These are phyloP conservation scores for Prunella himalayana DNA, from an alignment of 2,113 vertebrate genomes.

Conservation along the genomic window DNA sequence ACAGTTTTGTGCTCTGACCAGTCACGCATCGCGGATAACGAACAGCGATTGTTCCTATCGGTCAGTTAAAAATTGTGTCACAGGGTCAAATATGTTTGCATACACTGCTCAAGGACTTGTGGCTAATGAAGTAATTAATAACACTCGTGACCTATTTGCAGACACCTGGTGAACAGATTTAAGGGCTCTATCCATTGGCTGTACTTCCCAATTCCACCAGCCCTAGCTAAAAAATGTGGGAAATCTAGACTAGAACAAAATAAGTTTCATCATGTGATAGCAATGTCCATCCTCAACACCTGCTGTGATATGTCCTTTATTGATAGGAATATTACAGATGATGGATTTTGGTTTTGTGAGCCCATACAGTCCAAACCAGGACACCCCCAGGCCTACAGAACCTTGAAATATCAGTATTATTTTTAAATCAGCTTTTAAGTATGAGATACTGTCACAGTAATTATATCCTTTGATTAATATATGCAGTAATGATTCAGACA, in stretches of 20 bases:
- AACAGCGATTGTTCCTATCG: neutral
- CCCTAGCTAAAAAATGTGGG: neutral
- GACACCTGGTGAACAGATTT: neutral
- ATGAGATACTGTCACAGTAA: neutral
- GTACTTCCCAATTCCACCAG: neutral
- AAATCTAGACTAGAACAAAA: neutral
- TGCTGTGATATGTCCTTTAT: neutral
- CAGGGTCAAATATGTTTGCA: slow-evolving; percentile 46
- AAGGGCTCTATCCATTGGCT: neutral
- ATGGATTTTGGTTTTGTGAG: neutral
- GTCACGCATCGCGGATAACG: accelerated
- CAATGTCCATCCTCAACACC: neutral
- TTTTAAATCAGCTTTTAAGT: neutral
- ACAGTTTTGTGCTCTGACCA: neutral
- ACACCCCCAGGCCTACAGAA: neutral
- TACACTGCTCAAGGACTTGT: slow-evolving; percentile 10
- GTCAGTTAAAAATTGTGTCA: slow-evolving; percentile 24
- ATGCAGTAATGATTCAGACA: neutral
- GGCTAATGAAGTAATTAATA: neutral
- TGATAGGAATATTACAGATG: neutral
- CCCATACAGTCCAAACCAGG: neutral
- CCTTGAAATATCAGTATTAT: neutral
- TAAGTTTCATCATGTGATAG: neutral
- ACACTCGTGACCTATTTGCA: neutral
- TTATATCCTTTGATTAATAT: neutral